These are phyloP conservation scores for Hyposoter didymator DNA, from an alignment of 2,888 invertebrate genomes.

Conservation along the genomic window DNA sequence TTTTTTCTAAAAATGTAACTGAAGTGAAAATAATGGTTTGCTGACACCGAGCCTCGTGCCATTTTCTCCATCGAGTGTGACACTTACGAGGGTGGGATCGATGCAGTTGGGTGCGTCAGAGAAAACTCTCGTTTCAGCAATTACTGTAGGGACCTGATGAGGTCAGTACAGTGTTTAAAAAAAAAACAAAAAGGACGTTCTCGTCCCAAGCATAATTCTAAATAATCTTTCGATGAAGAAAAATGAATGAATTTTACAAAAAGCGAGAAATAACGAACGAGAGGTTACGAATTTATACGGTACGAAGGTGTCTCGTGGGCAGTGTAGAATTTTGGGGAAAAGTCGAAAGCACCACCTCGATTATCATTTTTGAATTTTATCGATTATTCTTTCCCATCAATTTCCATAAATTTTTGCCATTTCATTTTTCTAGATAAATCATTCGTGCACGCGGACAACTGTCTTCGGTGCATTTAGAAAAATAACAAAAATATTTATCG, in stretches of 20 bases:
- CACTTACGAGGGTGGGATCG: background rate
- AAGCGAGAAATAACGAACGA: slow-evolving; percentile 28
- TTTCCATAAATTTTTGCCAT: slow-evolving; percentile 30
- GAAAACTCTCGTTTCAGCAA: background rate
- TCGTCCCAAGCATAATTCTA: slow-evolving; percentile 60
- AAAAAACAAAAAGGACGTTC: slow-evolving; percentile 5
- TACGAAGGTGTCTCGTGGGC: slow-evolving; percentile 44
- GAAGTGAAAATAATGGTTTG: no score
- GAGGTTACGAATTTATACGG: slow-evolving; percentile 68
- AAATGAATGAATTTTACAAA: slow-evolving; percentile 3
- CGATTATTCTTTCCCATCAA: slow-evolving; percentile 1
- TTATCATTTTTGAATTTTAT: slow-evolving; percentile 11
- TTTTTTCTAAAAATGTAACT: background rate
- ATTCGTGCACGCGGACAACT: slow-evolving; percentile 30
- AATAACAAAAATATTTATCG: slow-evolving; percentile 16
- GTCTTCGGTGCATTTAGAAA: slow-evolving; percentile 31
- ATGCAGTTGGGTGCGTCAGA: background rate
- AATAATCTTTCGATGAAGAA: slow-evolving; percentile 50
- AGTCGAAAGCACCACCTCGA: slow-evolving; percentile 56
- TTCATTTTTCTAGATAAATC: slow-evolving; percentile 41
- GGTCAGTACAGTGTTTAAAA: background rate
- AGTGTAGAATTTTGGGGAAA: slow-evolving; percentile 56
- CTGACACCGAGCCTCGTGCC: background rate
- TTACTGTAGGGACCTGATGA: background rate
- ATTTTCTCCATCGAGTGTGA: background rate